Conservation (phyloP, 2,888 invertebrate species). For the Crematogaster levior region DNA sequence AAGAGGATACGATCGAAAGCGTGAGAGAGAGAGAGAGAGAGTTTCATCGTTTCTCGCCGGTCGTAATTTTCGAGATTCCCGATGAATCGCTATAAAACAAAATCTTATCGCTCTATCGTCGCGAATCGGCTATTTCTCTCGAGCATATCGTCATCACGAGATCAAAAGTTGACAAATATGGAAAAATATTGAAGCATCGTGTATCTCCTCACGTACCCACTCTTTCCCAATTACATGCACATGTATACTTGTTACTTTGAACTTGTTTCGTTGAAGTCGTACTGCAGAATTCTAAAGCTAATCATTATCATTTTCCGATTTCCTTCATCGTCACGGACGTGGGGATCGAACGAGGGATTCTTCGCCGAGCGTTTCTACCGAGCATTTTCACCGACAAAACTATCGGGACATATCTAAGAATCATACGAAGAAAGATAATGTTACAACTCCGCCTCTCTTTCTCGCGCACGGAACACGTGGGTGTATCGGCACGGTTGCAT, state of each 20-base stretch:
- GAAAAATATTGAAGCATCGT: conserved; percentile 47
- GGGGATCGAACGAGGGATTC: background rate
- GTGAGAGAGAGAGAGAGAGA: conserved; percentile 15
- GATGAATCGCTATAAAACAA: conserved; percentile 59
- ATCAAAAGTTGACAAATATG: conserved; percentile 55
- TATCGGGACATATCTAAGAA: background rate
- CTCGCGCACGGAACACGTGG: conserved; percentile 47
- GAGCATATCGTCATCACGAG: conserved; percentile 32
- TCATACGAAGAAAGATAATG: conserved; percentile 14
- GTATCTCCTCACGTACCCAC: background rate
- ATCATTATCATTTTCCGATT: background rate
- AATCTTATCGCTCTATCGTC: conserved; percentile 59
- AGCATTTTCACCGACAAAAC: background rate
- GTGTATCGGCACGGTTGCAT: conserved; percentile 57
- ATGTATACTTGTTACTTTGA: background rate
- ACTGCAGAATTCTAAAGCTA: background rate
- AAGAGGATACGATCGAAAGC: conserved; percentile 60
- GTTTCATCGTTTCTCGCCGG: conserved; percentile 51
- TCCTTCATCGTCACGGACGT: background rate
- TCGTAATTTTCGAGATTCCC: conserved; percentile 57
- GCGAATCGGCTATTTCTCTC: background rate
- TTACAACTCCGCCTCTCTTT: background rate
- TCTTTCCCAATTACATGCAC: background rate
- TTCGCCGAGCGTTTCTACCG: background rate
- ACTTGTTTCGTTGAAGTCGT: background rate